These are phyloP conservation scores for Podotricha telesiphe DNA, from an alignment of 2,888 invertebrate genomes.

Conservation along the genomic window DNA sequence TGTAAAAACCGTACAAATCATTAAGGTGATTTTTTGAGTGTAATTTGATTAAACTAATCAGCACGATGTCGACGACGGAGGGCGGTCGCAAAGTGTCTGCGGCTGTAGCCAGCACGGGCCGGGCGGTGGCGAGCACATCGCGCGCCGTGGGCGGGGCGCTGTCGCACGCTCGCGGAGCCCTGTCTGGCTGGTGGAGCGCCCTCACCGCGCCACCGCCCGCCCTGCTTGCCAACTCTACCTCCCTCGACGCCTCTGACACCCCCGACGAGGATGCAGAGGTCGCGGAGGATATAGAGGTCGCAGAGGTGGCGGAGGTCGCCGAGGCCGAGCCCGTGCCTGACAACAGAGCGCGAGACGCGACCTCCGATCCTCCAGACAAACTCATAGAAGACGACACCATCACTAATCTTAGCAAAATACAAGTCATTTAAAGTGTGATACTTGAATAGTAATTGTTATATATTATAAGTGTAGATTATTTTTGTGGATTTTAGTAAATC, in stretches of 20 bases:
- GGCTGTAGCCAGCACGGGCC: conserved; percentile 95
- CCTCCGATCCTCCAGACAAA: conserved; percentile 63
- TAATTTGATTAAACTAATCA: conserved; percentile 59
- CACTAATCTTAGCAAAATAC: conserved; percentile 59
- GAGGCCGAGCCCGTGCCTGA: conserved; percentile 34
- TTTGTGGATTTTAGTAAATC: conserved; percentile 27
- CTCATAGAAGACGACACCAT: conserved; percentile 59
- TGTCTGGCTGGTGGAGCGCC: conserved; percentile 93
- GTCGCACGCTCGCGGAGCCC: conserved; percentile 93
- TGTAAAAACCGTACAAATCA: too few relatives aligned
- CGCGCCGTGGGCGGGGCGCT: conserved; percentile 89
- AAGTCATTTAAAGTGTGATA: conserved; percentile 56
- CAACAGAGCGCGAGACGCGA: conserved; percentile 43
- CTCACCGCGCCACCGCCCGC: conserved; percentile 60
- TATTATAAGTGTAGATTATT: conserved; percentile 34
- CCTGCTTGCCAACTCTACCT: conserved; percentile 39
- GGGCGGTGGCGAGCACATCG: conserved; percentile 88
- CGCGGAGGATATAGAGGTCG: conserved; percentile 44
- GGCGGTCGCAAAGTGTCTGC: conserved; percentile 96
- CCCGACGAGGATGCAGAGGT: conserved; percentile 37
- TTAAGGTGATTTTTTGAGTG: too few relatives aligned
- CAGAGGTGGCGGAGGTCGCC: conserved; percentile 54
- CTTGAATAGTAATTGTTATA: conserved; percentile 34
- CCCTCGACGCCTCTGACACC: conserved; percentile 15
- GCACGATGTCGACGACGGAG: conserved; percentile 97